Percentiles rank a stretch among this genome's conserved stretches.
Conservation (phyloP, 1,140 invertebrate species). For the Neodiprion virginianus region DNA sequence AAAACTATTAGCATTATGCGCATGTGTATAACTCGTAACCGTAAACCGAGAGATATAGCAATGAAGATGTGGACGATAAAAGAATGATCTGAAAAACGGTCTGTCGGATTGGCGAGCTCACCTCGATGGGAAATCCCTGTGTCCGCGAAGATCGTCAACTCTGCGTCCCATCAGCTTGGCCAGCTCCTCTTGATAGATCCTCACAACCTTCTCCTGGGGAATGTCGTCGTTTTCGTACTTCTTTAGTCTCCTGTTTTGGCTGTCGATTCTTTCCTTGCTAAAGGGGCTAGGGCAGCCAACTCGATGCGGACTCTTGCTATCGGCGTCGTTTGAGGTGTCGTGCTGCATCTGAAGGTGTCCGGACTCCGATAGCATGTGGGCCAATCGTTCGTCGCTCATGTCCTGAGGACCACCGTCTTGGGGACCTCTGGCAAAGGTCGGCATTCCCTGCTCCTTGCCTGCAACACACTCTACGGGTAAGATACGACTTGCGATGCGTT, state of each 20-base stretch:
- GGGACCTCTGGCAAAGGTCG: slow-evolving; percentile 74
- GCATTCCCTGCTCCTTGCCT: slow-evolving; percentile 82
- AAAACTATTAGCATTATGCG: background rate
- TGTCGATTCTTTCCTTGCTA: slow-evolving; percentile 72
- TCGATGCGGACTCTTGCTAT: slow-evolving; percentile 78
- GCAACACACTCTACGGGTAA: slow-evolving; percentile 67
- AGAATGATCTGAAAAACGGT: slow-evolving; percentile 18
- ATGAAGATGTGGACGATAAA: background rate
- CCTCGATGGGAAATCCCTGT: slow-evolving; percentile 65
- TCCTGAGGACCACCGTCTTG: slow-evolving; percentile 74
- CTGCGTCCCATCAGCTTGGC: slow-evolving; percentile 88
- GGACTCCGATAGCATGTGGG: slow-evolving; percentile 92
- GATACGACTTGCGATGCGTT: slow-evolving; percentile 61
- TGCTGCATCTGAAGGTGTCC: slow-evolving; percentile 71
- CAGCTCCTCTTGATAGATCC: slow-evolving; percentile 96
- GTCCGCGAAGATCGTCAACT: slow-evolving; percentile 74
- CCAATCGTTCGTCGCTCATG: slow-evolving; percentile 90
- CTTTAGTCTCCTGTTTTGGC: slow-evolving; percentile 76
- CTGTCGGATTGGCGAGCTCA: slow-evolving; percentile 39
- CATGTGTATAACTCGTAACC: background rate
- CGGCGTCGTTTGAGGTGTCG: slow-evolving; percentile 58
- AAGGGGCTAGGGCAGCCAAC: slow-evolving; percentile 78
- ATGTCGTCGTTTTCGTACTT: slow-evolving; percentile 94
- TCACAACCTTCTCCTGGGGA: slow-evolving; percentile 94
- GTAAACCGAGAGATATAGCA: background rate